Conservation (phyloP, 2,797 vertebrate genomes). For the Molossus molossus region DNA sequence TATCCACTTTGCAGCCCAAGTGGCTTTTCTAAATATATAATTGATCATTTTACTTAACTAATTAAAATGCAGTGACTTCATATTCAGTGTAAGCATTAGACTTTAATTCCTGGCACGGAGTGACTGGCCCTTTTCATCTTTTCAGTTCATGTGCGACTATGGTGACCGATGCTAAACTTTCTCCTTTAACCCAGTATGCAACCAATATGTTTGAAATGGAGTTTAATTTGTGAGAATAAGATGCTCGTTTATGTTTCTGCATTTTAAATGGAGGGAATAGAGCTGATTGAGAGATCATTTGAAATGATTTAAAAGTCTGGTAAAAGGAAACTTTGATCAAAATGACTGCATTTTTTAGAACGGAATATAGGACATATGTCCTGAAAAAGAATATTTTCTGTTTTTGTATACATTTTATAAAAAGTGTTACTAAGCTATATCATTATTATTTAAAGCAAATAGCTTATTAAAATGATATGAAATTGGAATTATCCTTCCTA, state of each 20-base stretch:
- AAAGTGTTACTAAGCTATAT: constrained; percentile 23
- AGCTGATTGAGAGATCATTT: constrained; percentile 1
- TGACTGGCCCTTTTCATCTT: background rate
- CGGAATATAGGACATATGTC: background rate
- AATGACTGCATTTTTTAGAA: constrained; percentile 27
- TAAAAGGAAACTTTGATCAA: constrained; percentile 30
- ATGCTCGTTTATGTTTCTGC: background rate
- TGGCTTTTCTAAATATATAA: background rate
- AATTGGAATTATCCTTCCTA: background rate
- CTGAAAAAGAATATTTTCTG: background rate
- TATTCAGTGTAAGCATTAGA: background rate
- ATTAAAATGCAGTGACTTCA: background rate
- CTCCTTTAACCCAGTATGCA: background rate
- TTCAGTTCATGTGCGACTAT: background rate
- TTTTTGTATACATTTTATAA: background rate
- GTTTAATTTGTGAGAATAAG: background rate
- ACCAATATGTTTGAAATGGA: background rate
- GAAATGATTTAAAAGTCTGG: constrained; percentile 8
- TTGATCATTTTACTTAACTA: constrained; percentile 22
- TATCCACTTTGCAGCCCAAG: background rate
- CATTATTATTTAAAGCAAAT: background rate
- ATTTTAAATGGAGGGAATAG: constrained; percentile 13
- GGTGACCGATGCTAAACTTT: background rate
- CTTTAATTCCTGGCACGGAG: background rate
- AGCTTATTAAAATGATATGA: constrained; percentile 36